Conservation (phyloP, 1,140 invertebrate species). For the Drosophila pallidifrons region DNA sequence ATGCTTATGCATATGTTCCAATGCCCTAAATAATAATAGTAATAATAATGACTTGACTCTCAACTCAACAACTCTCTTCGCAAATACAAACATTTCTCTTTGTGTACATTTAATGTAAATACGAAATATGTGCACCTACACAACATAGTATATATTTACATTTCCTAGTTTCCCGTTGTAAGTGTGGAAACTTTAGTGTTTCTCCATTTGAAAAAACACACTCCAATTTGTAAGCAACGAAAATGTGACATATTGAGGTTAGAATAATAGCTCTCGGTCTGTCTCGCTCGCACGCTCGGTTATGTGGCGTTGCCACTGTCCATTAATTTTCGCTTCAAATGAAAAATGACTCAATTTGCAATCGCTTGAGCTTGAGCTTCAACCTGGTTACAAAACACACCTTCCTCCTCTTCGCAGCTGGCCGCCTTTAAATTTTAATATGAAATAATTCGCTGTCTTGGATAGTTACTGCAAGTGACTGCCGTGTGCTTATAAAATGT, state of each 20-base stretch:
- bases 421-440: slow-evolving; percentile 58
- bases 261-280: slow-evolving; percentile 35
- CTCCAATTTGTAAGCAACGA: slow-evolving; percentile 34
- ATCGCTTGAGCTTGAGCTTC: slow-evolving; percentile 40
- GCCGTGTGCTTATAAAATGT: slow-evolving; percentile 61
- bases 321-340: slow-evolving; percentile 56
- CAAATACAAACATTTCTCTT: slow-evolving; percentile 1
- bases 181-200: background rate
- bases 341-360: slow-evolving; percentile 79
- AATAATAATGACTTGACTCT: background rate
- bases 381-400: slow-evolving; percentile 5
- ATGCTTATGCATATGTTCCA: slow-evolving; percentile 1
- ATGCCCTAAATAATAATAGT: background rate
- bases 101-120: slow-evolving; percentile 2
- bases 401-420: background rate
- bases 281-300: slow-evolving; percentile 5
- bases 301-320: slow-evolving; percentile 23
- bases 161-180: background rate
- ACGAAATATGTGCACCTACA: background rate
- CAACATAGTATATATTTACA: background rate
- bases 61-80: background rate
- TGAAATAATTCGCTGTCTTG: slow-evolving; percentile 60
- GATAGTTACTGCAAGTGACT: slow-evolving; percentile 64
- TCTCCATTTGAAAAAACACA: slow-evolving; percentile 13
- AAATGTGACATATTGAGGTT: slow-evolving; percentile 68